Base-by-base conservation (phyloP, 2,113 vertebrate species). In the Orthonyx spaldingii region DNA sequence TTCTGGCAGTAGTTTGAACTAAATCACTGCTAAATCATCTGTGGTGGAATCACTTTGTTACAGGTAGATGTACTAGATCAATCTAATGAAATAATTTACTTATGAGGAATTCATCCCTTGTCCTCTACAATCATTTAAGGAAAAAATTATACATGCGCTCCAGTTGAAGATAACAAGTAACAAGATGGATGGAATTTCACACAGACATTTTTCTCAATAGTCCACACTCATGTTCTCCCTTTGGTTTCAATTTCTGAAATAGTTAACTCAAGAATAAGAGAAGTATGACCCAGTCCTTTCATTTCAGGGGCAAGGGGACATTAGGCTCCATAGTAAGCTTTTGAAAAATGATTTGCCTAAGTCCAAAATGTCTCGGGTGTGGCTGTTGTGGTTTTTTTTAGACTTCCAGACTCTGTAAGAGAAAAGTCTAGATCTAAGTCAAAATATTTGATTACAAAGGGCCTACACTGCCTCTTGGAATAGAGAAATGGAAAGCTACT, bases 1-100 rank as follows among this genome's bases (percentile, higher is more conserved):
- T 86, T 69, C 59, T 95, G 82, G 59, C 78, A 83, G 66, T 94
- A 88, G 71, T 89, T 87, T 87, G 86, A 95, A 90, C 84, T 85
- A 78, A 82, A 90, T 64, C 46, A 64, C 46, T 76, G 42, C 44
- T 87, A 95, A 90, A 85, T 94, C 50, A 69, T 56, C 70, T 80
- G 79, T n/a, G 21, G 46, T 93, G 30, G 84, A 94, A 90, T 77
- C 32, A 64, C 22, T 64, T 94, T 84, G 85, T 69, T 86, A 84
- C 42, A 91, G 78, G 63, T 85, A 92, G 57, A 39, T n/a, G 49
- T 74, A 85, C 39, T 55, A 92, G 69, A 92, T 87, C 37, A 61
- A 88, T 57, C 12, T 89, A 88, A 68, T 64, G 66, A 94, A 69
- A 76, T 80, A 57, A 80, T 71, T 94, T 85, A 42, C 60, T 77